phyloP scores from a whole-genome alignment of 2,888 invertebrate species.

The Pandemis corylana region DNA sequence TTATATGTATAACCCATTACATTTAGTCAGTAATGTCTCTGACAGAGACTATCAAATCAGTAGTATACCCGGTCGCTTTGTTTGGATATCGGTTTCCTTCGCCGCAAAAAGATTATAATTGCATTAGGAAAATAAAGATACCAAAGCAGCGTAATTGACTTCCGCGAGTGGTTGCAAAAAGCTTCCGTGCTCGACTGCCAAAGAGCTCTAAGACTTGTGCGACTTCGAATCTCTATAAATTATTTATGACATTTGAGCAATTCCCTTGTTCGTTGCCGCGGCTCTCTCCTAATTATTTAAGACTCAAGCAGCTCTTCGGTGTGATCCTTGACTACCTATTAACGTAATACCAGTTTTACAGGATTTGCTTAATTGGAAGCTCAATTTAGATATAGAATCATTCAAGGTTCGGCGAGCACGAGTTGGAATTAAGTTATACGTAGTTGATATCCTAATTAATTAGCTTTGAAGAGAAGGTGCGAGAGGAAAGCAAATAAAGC shows the following conservation, averaged over 20 bases:
- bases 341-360: slow-evolving; percentile 50
- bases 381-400: slow-evolving; percentile 40
- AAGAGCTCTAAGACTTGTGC: slow-evolving; percentile 72
- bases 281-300: slow-evolving; percentile 69
- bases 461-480: not conserved
- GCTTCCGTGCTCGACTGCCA: slow-evolving; percentile 54
- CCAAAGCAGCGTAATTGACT: slow-evolving; percentile 54
- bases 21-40: not conserved
- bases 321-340: slow-evolving; percentile 67
- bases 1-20: not conserved
- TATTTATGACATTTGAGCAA: slow-evolving; percentile 77
- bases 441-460: slow-evolving; percentile 16
- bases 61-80: not conserved
- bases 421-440: slow-evolving; percentile 26
- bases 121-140: slow-evolving; percentile 23
- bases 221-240: slow-evolving; percentile 75
- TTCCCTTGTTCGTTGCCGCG: slow-evolving; percentile 63
- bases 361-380: slow-evolving; percentile 59
- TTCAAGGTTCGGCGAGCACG: slow-evolving; percentile 21
- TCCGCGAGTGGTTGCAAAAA: slow-evolving; percentile 49
- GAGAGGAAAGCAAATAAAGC: not conserved
- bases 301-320: slow-evolving; percentile 64
- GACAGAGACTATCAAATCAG: not conserved
- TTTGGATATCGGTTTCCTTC: not conserved
- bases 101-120: not conserved